Evolutionary conservation across 2,113 vertebrate genomes (phyloP).

Genomic region (Narcine bancroftii): DNA sequence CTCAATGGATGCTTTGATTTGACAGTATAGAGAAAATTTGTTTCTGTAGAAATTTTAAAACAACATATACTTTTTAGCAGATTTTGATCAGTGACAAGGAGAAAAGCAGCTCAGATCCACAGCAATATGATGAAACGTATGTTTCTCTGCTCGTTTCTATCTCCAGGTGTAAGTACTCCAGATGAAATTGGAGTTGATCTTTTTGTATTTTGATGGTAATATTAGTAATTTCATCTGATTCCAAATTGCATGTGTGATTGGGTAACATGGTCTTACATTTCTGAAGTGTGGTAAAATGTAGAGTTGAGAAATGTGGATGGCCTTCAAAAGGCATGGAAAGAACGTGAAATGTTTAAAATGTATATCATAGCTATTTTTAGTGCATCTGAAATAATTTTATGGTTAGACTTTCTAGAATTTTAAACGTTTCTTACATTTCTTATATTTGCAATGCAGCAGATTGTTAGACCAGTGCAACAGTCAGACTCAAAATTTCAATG

Average conservation of each 20-base stretch:
- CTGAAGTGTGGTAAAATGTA: too few relatives aligned
- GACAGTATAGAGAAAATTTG: neutral
- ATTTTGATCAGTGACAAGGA: neutral
- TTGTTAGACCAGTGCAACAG: neutral
- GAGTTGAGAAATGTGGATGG: neutral
- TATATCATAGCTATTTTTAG: too few relatives aligned
- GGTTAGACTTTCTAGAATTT: neutral
- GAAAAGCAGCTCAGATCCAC: too few relatives aligned
- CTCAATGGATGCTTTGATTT: neutral
- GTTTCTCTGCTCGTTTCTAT: constrained; percentile 17
- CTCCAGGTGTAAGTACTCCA: constrained; percentile 1
- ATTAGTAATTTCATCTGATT: neutral
- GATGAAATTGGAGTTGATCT: neutral
- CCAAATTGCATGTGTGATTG: neutral
- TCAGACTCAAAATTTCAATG: neutral
- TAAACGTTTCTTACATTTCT: neutral
- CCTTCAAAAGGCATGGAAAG: neutral
- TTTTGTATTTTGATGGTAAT: neutral
- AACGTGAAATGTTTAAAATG: neutral
- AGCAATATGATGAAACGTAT: neutral
- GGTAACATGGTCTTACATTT: neutral
- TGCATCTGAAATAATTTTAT: neutral
- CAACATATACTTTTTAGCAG: neutral
- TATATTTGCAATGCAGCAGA: neutral
- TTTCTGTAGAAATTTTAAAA: neutral